Evolutionary conservation across 2,113 vertebrate species (phyloP).

Genomic region (Phainopepla nitens): DNA sequence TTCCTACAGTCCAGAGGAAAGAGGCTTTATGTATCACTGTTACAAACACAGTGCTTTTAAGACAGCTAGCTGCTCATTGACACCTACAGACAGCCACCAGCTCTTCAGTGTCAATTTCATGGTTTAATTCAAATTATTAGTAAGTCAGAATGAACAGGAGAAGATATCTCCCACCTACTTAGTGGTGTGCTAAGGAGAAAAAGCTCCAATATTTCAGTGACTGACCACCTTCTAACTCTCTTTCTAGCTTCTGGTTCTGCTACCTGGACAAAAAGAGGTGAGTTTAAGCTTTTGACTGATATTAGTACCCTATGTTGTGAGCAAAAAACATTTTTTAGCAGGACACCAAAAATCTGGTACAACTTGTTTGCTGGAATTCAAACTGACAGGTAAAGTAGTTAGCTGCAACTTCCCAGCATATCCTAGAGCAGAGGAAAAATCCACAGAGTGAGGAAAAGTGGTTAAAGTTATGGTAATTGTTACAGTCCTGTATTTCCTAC

Average conservation of each 20-base stretch:
- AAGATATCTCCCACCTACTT: background rate
- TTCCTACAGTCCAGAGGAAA: background rate
- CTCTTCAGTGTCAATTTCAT: background rate
- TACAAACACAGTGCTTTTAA: background rate
- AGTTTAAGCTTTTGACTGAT: background rate
- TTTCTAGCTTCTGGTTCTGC: background rate
- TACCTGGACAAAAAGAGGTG: background rate
- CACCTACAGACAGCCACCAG: background rate
- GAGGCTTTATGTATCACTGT: background rate
- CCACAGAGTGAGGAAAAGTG: background rate
- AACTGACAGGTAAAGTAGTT: background rate
- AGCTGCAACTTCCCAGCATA: background rate
- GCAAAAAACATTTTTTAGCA: background rate
- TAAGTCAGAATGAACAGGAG: background rate
- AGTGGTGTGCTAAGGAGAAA: background rate
- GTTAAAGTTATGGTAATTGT: slow-evolving; percentile 29
- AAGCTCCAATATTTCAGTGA: background rate
- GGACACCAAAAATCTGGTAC: background rate
- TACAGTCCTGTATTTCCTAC: slow-evolving; percentile 30
- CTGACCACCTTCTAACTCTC: background rate
- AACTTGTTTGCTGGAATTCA: slow-evolving; percentile 6
- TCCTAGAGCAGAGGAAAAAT: slow-evolving; percentile 27
- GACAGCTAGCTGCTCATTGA: background rate
- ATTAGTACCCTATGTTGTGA: background rate
- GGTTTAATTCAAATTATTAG: background rate